Evolutionary conservation across 2,113 vertebrate species (phyloP).

Genomic region (Pangasianodon hypophthalmus): DNA sequence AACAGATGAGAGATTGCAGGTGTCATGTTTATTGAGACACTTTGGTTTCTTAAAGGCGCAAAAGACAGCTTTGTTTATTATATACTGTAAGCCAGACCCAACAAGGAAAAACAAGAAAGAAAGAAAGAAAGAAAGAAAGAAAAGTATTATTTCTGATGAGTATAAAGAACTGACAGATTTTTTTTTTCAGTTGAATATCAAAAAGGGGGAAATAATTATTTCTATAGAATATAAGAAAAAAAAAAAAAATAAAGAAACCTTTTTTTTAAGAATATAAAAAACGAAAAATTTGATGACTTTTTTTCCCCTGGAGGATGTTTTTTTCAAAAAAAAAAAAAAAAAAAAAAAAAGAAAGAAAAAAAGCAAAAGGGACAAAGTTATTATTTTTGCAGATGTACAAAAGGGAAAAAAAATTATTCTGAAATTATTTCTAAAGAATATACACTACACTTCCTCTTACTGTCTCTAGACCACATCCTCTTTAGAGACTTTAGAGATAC

Average conservation of each 20-base stretch:
- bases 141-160: not conserved
- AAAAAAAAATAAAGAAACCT: not conserved
- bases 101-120: not conserved
- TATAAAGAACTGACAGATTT: not conserved
- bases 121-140: not conserved
- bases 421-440: not conserved
- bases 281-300: too few species aligned
- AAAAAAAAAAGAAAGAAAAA: too few species aligned
- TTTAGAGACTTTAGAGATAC: not conserved
- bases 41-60: not conserved
- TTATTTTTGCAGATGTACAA: not conserved
- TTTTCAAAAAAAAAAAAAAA: not conserved
- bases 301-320: too few species aligned
- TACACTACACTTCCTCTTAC: not conserved
- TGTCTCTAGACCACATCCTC: not conserved
- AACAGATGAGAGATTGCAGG: not conserved
- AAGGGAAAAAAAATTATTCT: not conserved
- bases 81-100: not conserved
- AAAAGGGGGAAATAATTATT: not conserved
- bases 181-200: not conserved
- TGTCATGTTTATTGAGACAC: conserved; percentile 1
- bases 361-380: not conserved
- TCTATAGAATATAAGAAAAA: not conserved
- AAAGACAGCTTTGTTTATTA: not conserved
- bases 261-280: not conserved